A percentile compares a stretch with the other conserved stretches of the same genome.
Evolutionary conservation across 2,888 invertebrate species (phyloP).

Genomic region (Drosophila heteroneura): DNA sequence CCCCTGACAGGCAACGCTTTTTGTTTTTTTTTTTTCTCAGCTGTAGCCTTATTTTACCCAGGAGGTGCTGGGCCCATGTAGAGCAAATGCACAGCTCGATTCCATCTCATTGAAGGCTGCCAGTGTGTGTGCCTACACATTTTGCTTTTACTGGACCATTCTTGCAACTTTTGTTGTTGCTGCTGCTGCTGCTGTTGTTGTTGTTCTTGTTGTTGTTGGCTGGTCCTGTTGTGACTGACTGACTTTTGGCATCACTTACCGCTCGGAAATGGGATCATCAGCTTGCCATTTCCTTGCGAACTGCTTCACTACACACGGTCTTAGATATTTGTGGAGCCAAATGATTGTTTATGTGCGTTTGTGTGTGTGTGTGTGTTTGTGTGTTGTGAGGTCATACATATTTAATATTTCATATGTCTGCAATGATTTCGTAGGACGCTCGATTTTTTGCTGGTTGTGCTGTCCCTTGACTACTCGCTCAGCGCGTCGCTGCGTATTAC

Average conservation of each 20-base stretch:
- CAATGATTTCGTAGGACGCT: slow-evolving; percentile 80
- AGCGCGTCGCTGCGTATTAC: slow-evolving; percentile 73
- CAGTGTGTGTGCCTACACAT: slow-evolving; percentile 41
- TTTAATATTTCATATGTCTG: slow-evolving; percentile 85
- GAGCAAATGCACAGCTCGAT: slow-evolving; percentile 75
- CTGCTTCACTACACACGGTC: slow-evolving; percentile 74
- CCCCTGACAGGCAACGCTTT: slow-evolving; percentile 24
- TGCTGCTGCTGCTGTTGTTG: slow-evolving; percentile 21
- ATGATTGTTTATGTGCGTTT: slow-evolving; percentile 75
- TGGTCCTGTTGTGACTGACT: slow-evolving; percentile 58
- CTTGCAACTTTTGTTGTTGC: slow-evolving; percentile 16
- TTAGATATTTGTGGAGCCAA: slow-evolving; percentile 67
- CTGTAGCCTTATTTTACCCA: slow-evolving; percentile 66
- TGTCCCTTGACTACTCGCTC: slow-evolving; percentile 50
- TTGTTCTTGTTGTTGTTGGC: slow-evolving; percentile 20
- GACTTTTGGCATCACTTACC: slow-evolving; percentile 84
- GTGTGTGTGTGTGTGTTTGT: slow-evolving; percentile 9
- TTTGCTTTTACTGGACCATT: slow-evolving; percentile 37
- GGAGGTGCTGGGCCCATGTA: slow-evolving; percentile 52
- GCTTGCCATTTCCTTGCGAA: slow-evolving; percentile 82
- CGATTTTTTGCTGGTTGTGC: slow-evolving; percentile 29
- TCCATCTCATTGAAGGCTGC: slow-evolving; percentile 72
- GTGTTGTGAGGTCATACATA: slow-evolving; percentile 67
- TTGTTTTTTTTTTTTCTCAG: slow-evolving; percentile 24
- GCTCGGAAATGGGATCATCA: slow-evolving; percentile 84